Conservation (phyloP, 2,888 invertebrate species). For the Cremastinae sp. region DNA sequence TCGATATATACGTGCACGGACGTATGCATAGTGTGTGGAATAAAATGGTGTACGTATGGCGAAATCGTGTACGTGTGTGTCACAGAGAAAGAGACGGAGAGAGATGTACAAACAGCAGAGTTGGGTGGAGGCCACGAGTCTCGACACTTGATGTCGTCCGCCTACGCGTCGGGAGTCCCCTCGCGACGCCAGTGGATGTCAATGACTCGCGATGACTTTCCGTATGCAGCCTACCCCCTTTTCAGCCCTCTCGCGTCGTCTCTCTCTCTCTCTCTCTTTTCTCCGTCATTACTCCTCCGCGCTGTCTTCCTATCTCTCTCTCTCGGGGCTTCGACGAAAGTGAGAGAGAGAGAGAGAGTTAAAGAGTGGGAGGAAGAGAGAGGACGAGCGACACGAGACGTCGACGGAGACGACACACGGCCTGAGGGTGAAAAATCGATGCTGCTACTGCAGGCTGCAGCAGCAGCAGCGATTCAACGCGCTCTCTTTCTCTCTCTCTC, state of each 20-base stretch:
- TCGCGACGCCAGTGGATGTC: constrained; percentile 75
- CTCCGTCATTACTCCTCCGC: constrained; percentile 12
- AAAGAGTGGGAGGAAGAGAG: no score
- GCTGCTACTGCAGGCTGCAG: constrained; percentile 65
- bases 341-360: constrained; percentile 8
- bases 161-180: constrained; percentile 64
- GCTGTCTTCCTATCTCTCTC: constrained; percentile 25
- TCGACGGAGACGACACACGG: constrained; percentile 66
- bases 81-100: not conserved
- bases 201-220: constrained; percentile 78
- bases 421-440: constrained; percentile 71
- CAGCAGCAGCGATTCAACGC: constrained; percentile 50
- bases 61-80: no score
- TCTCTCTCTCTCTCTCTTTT: constrained; percentile 43
- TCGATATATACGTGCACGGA: constrained; percentile 7
- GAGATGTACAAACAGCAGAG: not conserved
- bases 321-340: constrained; percentile 40
- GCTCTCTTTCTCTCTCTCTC: no score
- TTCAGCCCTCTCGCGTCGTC: not conserved
- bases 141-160: constrained; percentile 75
- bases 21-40: not conserved
- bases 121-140: constrained; percentile 46
- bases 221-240: constrained; percentile 64
- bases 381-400: constrained; percentile 37
- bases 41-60: not conserved